Percentiles rank a stretch among this genome's conserved stretches.
phyloP scores from a whole-genome alignment of 2,888 invertebrate genomes.

The Prenolepis imparis region DNA sequence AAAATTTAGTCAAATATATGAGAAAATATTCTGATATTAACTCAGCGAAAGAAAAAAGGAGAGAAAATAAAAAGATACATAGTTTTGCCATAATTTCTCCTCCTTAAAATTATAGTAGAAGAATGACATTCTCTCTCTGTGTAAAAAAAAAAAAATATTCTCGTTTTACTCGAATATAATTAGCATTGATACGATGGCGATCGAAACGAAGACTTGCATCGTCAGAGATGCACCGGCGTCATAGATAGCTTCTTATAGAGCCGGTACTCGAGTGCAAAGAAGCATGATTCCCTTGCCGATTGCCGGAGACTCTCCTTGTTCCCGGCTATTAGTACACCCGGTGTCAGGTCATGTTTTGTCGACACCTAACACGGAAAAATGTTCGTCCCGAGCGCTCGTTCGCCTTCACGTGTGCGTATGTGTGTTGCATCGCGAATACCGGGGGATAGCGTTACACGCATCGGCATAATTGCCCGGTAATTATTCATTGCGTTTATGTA shows the following conservation, averaged over 20 bases:
- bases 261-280: slow-evolving; percentile 45
- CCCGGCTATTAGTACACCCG: slow-evolving; percentile 46
- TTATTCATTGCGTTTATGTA: slow-evolving; percentile 77
- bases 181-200: slow-evolving; percentile 25
- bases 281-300: slow-evolving; percentile 51
- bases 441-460: slow-evolving; percentile 33
- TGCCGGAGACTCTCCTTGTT: slow-evolving; percentile 55
- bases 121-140: too few species aligned
- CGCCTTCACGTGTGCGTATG: slow-evolving; percentile 1
- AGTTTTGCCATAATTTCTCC: neutral
- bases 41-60: too few species aligned
- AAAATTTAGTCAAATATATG: too few species aligned
- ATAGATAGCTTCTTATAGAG: neutral
- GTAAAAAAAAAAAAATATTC: too few species aligned
- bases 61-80: too few species aligned
- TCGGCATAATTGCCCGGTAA: slow-evolving; percentile 70
- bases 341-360: slow-evolving; percentile 56
- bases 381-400: neutral
- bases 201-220: slow-evolving; percentile 26
- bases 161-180: too few species aligned
- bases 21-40: too few species aligned
- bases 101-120: neutral
- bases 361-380: slow-evolving; percentile 55
- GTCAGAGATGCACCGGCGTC: slow-evolving; percentile 34
- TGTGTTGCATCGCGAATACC: neutral